Conservation (phyloP, 2,888 invertebrate genomes). For the Melanchra persicariae region DNA sequence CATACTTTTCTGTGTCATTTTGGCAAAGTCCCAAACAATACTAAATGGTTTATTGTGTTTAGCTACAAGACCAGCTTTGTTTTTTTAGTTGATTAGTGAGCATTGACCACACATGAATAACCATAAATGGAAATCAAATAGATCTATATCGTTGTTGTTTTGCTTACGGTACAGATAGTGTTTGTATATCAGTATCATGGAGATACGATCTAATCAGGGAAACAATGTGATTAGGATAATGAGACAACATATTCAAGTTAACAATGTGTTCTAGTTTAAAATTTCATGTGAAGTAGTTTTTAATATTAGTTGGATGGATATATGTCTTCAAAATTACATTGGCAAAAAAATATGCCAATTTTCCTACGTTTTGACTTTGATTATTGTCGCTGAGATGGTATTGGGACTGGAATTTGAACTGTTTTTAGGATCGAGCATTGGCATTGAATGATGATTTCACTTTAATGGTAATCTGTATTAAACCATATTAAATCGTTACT, state of each 20-base stretch:
- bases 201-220: neutral
- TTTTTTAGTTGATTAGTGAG: conserved; percentile 23
- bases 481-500: too few species aligned
- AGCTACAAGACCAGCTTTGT: conserved; percentile 24
- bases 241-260: neutral
- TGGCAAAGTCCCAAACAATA: conserved; percentile 44
- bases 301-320: too few species aligned
- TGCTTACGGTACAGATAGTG: conserved; percentile 10
- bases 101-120: neutral
- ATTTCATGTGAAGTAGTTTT: too few species aligned
- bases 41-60: conserved; percentile 21
- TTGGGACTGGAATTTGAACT: too few species aligned
- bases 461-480: too few species aligned
- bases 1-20: conserved; percentile 32
- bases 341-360: too few species aligned
- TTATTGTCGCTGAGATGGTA: too few species aligned
- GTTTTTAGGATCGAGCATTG: too few species aligned
- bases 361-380: too few species aligned
- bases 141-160: conserved; percentile 5
- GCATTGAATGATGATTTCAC: too few species aligned
- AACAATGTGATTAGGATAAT: neutral
- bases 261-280: too few species aligned
- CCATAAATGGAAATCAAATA: conserved; percentile 5
- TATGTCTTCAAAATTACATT: too few species aligned
- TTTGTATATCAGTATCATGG: conserved; percentile 18